Conservation (phyloP, 2,113 vertebrate genomes). For the Chaenocephalus aceratus region DNA sequence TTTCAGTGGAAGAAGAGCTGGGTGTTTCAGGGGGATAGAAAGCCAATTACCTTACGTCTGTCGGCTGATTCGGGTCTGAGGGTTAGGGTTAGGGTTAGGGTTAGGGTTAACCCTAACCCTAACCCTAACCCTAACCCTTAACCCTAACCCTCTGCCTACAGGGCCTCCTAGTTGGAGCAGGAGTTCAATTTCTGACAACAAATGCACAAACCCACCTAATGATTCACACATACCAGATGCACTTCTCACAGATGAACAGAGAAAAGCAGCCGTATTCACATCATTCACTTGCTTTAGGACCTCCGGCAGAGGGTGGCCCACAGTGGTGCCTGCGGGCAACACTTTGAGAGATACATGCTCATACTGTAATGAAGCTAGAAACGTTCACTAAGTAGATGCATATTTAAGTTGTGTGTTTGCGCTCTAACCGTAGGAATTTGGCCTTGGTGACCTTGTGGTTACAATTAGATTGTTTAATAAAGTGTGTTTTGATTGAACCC, state of each 20-base stretch:
- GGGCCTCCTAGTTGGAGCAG: constrained; percentile 55
- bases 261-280: constrained; percentile 24
- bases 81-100: too few relatives aligned
- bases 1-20: constrained; percentile 66
- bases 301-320: not conserved
- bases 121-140: too few relatives aligned
- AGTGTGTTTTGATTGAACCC: constrained; percentile 42
- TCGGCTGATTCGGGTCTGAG: constrained; percentile 41
- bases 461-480: constrained; percentile 56
- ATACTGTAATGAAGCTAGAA: constrained; percentile 59
- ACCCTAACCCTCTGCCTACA: too few relatives aligned
- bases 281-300: constrained; percentile 28
- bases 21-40: constrained; percentile 73
- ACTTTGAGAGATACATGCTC: constrained; percentile 6
- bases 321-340: constrained; percentile 23
- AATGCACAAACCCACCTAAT: constrained; percentile 52
- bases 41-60: constrained; percentile 84
- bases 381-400: constrained; percentile 60
- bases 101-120: too few relatives aligned
- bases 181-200: constrained; percentile 52
- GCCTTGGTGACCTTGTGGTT: constrained; percentile 58
- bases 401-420: constrained; percentile 78
- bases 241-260: constrained; percentile 34
- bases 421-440: constrained; percentile 78
- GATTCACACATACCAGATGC: constrained; percentile 40